phyloP scores from a whole-genome alignment of 2,113 vertebrate species.

The Regulus satrapa region DNA sequence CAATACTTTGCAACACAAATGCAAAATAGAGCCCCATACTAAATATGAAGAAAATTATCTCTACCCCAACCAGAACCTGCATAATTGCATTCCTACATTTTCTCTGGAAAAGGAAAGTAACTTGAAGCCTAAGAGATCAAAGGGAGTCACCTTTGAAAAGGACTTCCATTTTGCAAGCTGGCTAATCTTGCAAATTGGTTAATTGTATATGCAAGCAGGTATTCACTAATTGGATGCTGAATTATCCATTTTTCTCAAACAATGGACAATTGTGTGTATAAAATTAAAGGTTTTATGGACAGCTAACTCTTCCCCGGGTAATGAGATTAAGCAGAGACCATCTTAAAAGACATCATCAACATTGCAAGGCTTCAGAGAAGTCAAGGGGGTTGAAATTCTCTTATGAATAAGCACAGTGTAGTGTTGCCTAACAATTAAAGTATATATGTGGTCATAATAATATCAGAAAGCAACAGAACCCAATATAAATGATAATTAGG shows the following conservation, averaged over 20 bases:
- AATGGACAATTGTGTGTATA: background rate
- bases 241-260: slow-evolving; percentile 28
- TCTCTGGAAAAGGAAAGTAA: background rate
- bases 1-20: background rate
- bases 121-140: background rate
- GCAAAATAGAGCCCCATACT: background rate
- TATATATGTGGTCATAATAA: slow-evolving; percentile 36
- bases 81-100: background rate
- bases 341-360: slow-evolving; percentile 30
- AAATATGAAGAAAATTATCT: background rate
- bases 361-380: slow-evolving; percentile 17
- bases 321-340: background rate
- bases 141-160: background rate
- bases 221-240: slow-evolving; percentile 43
- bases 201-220: slow-evolving; percentile 15
- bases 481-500: slow-evolving; percentile 68
- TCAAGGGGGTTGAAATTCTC: background rate
- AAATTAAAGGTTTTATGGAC: slow-evolving; percentile 14
- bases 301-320: background rate
- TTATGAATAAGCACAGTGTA: background rate
- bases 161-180: background rate
- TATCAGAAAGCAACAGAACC: slow-evolving; percentile 30
- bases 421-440: slow-evolving; percentile 48
- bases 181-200: background rate
- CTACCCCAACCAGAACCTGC: background rate